Evolutionary conservation across 2,888 invertebrate species (phyloP), one percentile per base, ranked within the genome.

Genomic region (Eudemis profundana): DNA sequence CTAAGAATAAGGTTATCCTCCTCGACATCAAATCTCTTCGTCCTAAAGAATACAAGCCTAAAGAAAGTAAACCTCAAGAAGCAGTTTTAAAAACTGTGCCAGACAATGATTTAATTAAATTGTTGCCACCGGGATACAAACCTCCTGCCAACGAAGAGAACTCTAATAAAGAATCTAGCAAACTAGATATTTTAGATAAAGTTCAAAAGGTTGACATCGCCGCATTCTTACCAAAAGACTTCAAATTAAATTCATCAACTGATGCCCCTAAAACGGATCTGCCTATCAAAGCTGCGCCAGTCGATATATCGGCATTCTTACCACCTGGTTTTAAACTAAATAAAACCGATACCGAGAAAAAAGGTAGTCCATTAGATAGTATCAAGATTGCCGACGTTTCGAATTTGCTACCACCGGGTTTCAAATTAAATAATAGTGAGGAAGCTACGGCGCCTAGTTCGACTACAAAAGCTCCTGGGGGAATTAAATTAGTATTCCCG

Each of bases 401-500:
- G 7, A 70, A 68, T 7, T 61, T 76, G n/a, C 77, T 94, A 15
- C 94, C 94, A 0, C 88, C 93, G 0, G 94, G 93, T 38, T 94
- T 88, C 72, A 93, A 93, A 33, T 67, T 70, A 17, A 68, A 66
- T 29, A 72, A 70, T 50, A 77, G 84, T 8, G 83, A 85, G 66
- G 83, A 85, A 54, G 38, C 73, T 14, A 53, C 67, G 23, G 68
- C 74, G 21, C 42, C 79, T 2, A 82, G 77, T 38, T 72, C 81
- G 17, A 82, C 92, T 3, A 87, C 91, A 0, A 93, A 91, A 69
- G 79, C 92, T 27, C 82, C 92, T 12, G 86, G 93, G 21, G 89
- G 93, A 2, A 91, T 94, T 14, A 96, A 96, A 84, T 84, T 97
- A 8, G 95, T 96, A 0, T 97, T 97, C 74, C 97, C 97, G 0